Conservation (phyloP, 2,888 invertebrate genomes). For the Macaria liturata region DNA sequence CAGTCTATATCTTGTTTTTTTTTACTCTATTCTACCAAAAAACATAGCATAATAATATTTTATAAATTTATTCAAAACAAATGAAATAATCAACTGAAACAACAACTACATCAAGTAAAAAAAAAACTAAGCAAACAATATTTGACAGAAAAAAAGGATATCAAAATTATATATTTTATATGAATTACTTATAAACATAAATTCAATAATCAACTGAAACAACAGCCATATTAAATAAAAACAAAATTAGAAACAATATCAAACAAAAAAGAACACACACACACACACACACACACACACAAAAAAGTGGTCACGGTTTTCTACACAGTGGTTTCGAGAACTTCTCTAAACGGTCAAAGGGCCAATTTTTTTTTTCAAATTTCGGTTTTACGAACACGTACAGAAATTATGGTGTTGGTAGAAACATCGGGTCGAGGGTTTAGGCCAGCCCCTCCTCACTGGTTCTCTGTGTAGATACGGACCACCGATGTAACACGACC, state of each 20-base stretch:
- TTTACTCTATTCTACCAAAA: too few species aligned
- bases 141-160: too few species aligned
- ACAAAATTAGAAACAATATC: background rate
- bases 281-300: constrained; percentile 30
- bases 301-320: constrained; percentile 60
- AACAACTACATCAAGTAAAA: too few species aligned
- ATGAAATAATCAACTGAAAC: too few species aligned
- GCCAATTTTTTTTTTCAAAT: constrained; percentile 66
- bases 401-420: constrained; percentile 51
- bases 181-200: too few species aligned
- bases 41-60: too few species aligned
- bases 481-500: constrained; percentile 45
- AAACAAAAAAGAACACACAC: constrained; percentile 11
- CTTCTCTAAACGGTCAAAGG: constrained; percentile 73
- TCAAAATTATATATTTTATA: too few species aligned
- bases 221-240: background rate
- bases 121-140: too few species aligned
- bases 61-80: too few species aligned
- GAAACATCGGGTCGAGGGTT: constrained; percentile 52
- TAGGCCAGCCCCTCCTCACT: constrained; percentile 63
- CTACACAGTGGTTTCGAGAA: constrained; percentile 78
- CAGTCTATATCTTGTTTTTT: too few species aligned
- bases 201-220: too few species aligned
- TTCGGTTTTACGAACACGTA: constrained; percentile 65
- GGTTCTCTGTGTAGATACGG: constrained; percentile 70